Evolutionary conservation across 2,888 invertebrate species (phyloP).

Genomic region (Volucella bombylans): DNA sequence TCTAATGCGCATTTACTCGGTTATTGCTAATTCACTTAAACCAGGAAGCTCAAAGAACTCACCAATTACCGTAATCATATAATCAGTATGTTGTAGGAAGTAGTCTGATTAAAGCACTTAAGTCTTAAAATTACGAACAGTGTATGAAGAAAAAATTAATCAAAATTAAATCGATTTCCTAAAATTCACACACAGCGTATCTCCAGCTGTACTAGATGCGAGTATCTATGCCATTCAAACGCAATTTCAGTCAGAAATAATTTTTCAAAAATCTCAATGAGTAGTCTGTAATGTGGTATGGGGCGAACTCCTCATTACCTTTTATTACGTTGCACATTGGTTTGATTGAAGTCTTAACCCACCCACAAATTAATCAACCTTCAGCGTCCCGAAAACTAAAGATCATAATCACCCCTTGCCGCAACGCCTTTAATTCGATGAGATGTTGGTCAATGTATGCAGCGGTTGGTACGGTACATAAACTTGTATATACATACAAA

Average conservation of each 20-base stretch:
- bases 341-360: slow-evolving; percentile 55
- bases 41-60: slow-evolving; percentile 37
- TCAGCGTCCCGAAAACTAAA: slow-evolving; percentile 48
- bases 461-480: not conserved
- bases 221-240: slow-evolving; percentile 2
- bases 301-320: slow-evolving; percentile 61
- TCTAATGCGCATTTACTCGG: not conserved
- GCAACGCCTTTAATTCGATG: slow-evolving; percentile 26
- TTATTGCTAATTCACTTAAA: slow-evolving; percentile 44
- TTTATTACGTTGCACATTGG: slow-evolving; percentile 58
- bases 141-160: slow-evolving; percentile 33
- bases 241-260: slow-evolving; percentile 19
- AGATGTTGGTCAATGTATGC: slow-evolving; percentile 46
- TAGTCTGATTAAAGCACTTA: slow-evolving; percentile 57
- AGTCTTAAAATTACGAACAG: not conserved
- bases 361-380: slow-evolving; percentile 66
- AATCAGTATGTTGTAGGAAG: slow-evolving; percentile 40
- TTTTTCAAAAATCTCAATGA: slow-evolving; percentile 42
- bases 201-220: not conserved
- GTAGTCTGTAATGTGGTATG: slow-evolving; percentile 44
- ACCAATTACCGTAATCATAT: slow-evolving; percentile 46
- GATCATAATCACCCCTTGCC: slow-evolving; percentile 49
- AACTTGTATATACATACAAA: not conserved
- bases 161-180: slow-evolving; percentile 47
- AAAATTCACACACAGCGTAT: slow-evolving; percentile 22